Evolutionary conservation across 2,797 vertebrate genomes (phyloP).

Genomic region (Scyliorhinus canicula): DNA sequence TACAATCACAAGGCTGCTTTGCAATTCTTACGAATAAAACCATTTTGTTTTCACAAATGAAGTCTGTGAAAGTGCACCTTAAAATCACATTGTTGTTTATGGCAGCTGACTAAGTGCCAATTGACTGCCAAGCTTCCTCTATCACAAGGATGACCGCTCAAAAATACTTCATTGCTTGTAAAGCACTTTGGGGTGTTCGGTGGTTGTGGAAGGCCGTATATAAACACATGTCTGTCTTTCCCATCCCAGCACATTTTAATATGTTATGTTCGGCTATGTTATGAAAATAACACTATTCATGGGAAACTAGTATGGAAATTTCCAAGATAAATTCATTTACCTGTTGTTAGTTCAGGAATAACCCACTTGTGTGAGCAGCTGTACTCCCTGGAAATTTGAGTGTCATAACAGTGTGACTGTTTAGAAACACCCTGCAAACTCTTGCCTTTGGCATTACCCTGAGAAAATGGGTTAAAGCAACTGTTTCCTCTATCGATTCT

Average conservation of each 20-base stretch:
- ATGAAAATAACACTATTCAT: not conserved
- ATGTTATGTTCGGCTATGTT: not conserved
- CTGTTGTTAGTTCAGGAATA: not conserved
- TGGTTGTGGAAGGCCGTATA: not conserved
- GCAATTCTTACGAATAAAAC: no score
- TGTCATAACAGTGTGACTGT: not conserved
- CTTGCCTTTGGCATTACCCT: not conserved
- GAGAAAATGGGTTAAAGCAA: not conserved
- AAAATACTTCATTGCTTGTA: not conserved
- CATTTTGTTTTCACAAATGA: no score
- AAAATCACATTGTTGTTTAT: not conserved
- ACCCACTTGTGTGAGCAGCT: not conserved
- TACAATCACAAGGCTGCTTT: no score
- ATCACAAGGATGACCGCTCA: not conserved
- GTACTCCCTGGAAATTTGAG: not conserved
- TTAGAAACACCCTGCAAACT: not conserved
- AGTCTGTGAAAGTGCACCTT: no score
- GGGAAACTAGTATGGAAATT: not conserved
- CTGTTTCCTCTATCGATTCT: not conserved
- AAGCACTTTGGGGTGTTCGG: not conserved
- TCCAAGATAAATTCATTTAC: not conserved
- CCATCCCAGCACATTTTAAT: not conserved
- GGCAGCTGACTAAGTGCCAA: not conserved
- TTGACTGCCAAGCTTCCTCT: not conserved
- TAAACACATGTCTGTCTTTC: no score